These are phyloP conservation scores for Parotia lawesii DNA, from an alignment of 2,113 vertebrate genomes.

Conservation along the genomic window DNA sequence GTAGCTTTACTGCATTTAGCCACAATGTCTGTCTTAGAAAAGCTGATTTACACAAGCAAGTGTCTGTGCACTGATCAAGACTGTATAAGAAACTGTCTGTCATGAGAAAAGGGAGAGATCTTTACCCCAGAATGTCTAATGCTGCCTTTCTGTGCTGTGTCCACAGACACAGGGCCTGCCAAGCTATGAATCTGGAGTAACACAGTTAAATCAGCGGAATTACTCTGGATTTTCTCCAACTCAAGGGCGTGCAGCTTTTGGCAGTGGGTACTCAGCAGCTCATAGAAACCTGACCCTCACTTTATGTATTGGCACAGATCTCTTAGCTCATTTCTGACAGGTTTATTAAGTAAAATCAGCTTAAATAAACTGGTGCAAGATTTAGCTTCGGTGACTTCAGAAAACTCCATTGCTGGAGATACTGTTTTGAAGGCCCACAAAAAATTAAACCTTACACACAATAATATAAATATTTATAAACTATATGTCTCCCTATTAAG, in stretches of 20 bases:
- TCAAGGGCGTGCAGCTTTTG: not conserved
- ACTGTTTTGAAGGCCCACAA: not conserved
- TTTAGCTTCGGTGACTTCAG: not conserved
- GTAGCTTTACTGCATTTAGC: not conserved
- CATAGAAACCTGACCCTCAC: not conserved
- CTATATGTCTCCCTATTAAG: rapidly evolving
- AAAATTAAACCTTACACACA: not conserved
- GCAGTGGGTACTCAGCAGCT: not conserved
- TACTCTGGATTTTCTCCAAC: constrained; percentile 9
- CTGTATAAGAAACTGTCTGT: not conserved
- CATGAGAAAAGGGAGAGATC: not conserved
- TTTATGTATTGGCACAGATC: not conserved
- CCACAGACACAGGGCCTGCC: not conserved
- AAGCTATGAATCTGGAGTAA: not conserved
- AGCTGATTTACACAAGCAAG: not conserved
- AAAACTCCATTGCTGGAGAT: constrained; percentile 9
- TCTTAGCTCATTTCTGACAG: not conserved
- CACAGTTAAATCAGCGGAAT: not conserved
- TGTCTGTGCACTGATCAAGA: not conserved
- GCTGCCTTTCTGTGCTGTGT: not conserved
- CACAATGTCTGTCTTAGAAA: not conserved
- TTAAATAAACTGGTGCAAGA: not conserved
- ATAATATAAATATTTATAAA: not conserved
- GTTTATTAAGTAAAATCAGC: constrained; percentile 16
- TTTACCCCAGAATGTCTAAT: not conserved